Evolutionary conservation across 2,888 invertebrate genomes (phyloP), one percentile per base, ranked within the genome.

Genomic region (Cataglyphis albicans): DNA sequence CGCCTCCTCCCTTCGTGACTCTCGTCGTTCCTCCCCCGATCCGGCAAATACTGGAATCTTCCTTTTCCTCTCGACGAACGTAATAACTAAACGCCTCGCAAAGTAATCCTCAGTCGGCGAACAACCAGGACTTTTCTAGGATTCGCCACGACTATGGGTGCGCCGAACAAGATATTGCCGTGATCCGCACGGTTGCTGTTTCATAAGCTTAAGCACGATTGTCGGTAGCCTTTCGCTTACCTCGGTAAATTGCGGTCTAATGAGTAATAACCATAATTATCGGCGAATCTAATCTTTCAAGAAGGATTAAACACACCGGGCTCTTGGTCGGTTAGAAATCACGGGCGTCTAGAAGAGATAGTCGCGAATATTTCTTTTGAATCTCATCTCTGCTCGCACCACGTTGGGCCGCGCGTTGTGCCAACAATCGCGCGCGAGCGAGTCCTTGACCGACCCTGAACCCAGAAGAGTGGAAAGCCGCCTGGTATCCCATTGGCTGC

Each of bases 401-500:
- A 55, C 59, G 52, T 44, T 64, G 67, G 48, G 65, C 84, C 85
- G 73, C 57, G 72, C 72, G 67, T 61, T 65, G 81, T 70, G 63
- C 76, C 52, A 86, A 73, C 78, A 80, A 80, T 72, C 83, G 83
- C 84, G 65, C 57, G 88, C 87, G 92, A 44, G 87, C 87, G 92
- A 94, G 94, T 94, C 94, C 94, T 94, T 94, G 94, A 94, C 94
- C 94, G 94, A 93, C 94, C 94, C 93, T 94, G 94, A 94, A 94
- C 94, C 94, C 89, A 91, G 91, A 90, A 91, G 92, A 91, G 92
- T 90, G 90, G 90, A 92, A 87, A 91, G 90, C 89, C 89, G 87
- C 82, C 88, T 81, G 67, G 82, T 89, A 83, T 72, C 82, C 84
- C 89, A 91, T 92, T 90, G 88, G 91, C 86, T 82, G 88, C 90